These are phyloP conservation scores for Carapus acus DNA, from an alignment of 2,797 vertebrate species.

Conservation along the genomic window DNA sequence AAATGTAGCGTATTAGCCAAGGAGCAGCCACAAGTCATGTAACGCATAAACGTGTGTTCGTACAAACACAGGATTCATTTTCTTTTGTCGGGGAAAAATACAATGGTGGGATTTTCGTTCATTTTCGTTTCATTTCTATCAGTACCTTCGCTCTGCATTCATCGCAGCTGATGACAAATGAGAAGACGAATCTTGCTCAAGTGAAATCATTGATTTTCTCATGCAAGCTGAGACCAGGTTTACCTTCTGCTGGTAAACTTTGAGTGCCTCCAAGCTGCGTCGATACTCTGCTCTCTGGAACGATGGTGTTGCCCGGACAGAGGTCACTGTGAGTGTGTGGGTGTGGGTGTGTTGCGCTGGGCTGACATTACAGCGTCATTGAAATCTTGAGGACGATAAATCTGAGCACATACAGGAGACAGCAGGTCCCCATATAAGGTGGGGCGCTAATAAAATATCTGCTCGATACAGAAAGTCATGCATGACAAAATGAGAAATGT, in stretches of 20 bases:
- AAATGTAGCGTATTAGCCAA: too few relatives aligned
- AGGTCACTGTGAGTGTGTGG: conserved; percentile 45
- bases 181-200: too few relatives aligned
- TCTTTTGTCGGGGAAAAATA: too few relatives aligned
- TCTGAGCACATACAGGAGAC: conserved; percentile 34
- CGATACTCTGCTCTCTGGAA: conserved; percentile 37
- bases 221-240: conserved; percentile 26
- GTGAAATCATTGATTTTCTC: conserved; percentile 38
- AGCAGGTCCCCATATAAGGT: conserved; percentile 19
- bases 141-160: too few relatives aligned
- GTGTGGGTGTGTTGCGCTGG: conserved; percentile 35
- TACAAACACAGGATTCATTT: too few relatives aligned
- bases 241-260: conserved; percentile 36
- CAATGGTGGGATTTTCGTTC: too few relatives aligned
- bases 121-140: too few relatives aligned
- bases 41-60: too few relatives aligned
- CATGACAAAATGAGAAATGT: conserved; percentile 35
- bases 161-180: too few relatives aligned
- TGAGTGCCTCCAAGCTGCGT: conserved; percentile 32
- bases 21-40: too few relatives aligned
- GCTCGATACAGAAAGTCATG: conserved; percentile 30
- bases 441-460: conserved; percentile 23
- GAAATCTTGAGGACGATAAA: conserved; percentile 38
- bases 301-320: conserved; percentile 33
- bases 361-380: conserved; percentile 44